A percentile compares a stretch with the other conserved stretches of the same genome.
Conservation (phyloP, 2,113 vertebrate species). For the Irena cyanogastra region DNA sequence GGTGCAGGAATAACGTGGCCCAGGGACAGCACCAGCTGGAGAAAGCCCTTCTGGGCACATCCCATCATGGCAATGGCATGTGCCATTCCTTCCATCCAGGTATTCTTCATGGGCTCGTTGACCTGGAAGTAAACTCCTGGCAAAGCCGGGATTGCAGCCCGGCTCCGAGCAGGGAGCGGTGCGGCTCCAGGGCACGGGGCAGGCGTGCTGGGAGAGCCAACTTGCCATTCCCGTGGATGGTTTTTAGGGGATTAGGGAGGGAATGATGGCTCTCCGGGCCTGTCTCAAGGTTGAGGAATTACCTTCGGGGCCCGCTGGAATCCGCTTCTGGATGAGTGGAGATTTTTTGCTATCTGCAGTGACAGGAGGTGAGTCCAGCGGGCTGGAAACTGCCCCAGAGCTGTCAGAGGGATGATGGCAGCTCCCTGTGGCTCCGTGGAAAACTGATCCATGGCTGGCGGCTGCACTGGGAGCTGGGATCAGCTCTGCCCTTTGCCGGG, state of each 20-base stretch:
- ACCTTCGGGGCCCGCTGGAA: background rate
- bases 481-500: accelerated
- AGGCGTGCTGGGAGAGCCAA: accelerated
- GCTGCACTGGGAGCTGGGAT: background rate
- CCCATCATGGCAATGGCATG: background rate
- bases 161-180: accelerated
- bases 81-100: background rate
- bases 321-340: constrained; percentile 30
- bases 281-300: constrained; percentile 5
- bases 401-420: background rate
- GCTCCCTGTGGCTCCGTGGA: background rate
- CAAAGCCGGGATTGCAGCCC: background rate
- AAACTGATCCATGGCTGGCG: background rate
- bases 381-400: background rate
- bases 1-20: background rate
- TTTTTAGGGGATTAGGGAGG: constrained; percentile 19
- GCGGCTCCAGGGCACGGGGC: background rate
- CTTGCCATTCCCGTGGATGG: background rate
- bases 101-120: background rate
- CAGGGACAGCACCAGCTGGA: background rate
- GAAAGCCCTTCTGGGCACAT: background rate
- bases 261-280: background rate
- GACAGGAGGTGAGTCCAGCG: background rate
- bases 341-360: background rate
- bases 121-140: constrained; percentile 22